Evolutionary conservation across 2,888 invertebrate species (phyloP).

Genomic region (Polylopha cassiicola): DNA sequence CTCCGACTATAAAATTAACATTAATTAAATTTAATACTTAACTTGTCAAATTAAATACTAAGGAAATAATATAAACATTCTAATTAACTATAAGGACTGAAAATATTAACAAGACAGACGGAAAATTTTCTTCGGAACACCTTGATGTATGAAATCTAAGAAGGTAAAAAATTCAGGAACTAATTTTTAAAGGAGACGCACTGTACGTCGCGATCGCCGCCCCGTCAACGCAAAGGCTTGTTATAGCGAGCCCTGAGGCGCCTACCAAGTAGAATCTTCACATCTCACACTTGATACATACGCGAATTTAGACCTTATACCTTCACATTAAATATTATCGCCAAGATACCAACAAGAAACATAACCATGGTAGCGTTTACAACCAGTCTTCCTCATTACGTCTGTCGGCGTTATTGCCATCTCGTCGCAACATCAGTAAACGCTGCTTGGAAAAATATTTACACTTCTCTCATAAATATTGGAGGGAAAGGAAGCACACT

Average conservation of each 20-base stretch:
- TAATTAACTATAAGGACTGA: too few relatives aligned
- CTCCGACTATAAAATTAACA: too few relatives aligned
- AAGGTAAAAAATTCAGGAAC: constrained; percentile 41
- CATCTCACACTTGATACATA: constrained; percentile 33
- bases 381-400: constrained; percentile 63
- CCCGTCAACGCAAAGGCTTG: constrained; percentile 54
- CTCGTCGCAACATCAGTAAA: constrained; percentile 57
- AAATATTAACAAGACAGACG: too few relatives aligned
- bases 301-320: constrained; percentile 48
- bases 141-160: constrained; percentile 9
- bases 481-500: constrained; percentile 35
- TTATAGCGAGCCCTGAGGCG: constrained; percentile 65
- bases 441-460: constrained; percentile 66
- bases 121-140: too few relatives aligned
- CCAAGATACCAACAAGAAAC: constrained; percentile 23
- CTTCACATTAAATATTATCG: constrained; percentile 22
- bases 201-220: constrained; percentile 47
- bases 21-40: too few relatives aligned
- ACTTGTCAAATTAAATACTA: too few relatives aligned
- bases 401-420: constrained; percentile 63
- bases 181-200: constrained; percentile 53
- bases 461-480: constrained; percentile 55
- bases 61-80: too few relatives aligned
- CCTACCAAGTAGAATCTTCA: constrained; percentile 37
- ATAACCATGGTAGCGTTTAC: constrained; percentile 40